A percentile compares a stretch with the other conserved stretches of the same genome.
Conservation (phyloP, 2,797 vertebrate genomes). For the Sebastes iracundus region DNA sequence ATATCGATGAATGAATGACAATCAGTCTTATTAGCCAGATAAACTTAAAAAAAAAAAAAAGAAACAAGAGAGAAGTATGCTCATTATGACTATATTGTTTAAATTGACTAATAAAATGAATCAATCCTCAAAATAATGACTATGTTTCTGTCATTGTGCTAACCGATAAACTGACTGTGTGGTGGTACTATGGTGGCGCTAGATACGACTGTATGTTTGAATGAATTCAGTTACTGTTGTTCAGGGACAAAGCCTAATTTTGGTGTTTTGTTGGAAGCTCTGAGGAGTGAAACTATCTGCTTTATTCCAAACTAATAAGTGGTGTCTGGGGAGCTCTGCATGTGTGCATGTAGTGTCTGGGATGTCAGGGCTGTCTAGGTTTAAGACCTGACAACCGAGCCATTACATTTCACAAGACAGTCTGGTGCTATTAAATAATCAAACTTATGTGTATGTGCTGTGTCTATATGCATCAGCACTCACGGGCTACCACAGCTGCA, state of each 20-base stretch:
- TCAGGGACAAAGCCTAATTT: background rate
- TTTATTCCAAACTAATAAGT: slow-evolving; percentile 14
- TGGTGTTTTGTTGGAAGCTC: background rate
- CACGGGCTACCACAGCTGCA: slow-evolving; percentile 19
- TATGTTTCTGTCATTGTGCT: background rate
- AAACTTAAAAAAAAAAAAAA: background rate
- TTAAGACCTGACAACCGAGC: slow-evolving; percentile 27
- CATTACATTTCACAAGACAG: background rate
- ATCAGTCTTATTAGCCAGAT: background rate
- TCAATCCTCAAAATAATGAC: background rate
- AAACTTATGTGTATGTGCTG: background rate
- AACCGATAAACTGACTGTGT: background rate
- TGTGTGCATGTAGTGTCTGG: slow-evolving; percentile 9
- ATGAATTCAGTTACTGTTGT: slow-evolving; percentile 1
- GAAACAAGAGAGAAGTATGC: background rate
- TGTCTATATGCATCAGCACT: slow-evolving; percentile 1
- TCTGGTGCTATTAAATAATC: background rate
- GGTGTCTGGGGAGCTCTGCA: slow-evolving; percentile 1
- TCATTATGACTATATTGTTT: background rate
- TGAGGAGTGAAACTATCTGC: slow-evolving; percentile 1
- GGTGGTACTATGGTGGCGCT: background rate
- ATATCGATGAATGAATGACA: background rate
- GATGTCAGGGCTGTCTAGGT: background rate
- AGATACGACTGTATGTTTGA: background rate
- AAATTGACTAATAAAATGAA: background rate